Conservation (phyloP, 1,140 invertebrate genomes). For the Drosophila virilis region DNA sequence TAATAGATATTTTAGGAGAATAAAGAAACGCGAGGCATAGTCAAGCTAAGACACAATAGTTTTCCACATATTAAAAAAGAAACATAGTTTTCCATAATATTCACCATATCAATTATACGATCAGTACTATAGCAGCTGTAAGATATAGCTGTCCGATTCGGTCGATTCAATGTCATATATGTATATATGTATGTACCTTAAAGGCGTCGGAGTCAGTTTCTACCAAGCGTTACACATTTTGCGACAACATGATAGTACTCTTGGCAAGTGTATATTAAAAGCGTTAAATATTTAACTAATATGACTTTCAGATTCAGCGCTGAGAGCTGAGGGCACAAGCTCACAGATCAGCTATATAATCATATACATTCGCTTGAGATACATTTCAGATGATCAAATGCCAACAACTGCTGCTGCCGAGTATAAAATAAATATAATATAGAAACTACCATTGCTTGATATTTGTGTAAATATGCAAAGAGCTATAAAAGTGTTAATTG, state of each 20-base stretch:
- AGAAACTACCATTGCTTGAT: constrained; percentile 22
- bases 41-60: too few species aligned
- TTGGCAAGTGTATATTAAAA: not conserved
- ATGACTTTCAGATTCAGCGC: constrained; percentile 23
- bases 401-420: constrained; percentile 16
- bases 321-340: not conserved
- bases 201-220: not conserved
- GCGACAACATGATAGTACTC: not conserved
- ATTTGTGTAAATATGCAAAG: constrained; percentile 10
- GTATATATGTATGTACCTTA: too few species aligned
- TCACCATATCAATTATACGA: too few species aligned
- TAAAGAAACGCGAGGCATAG: too few species aligned
- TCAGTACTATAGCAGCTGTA: too few species aligned
- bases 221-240: not conserved
- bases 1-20: too few species aligned
- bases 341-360: constrained; percentile 18
- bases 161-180: too few species aligned
- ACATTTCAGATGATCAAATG: constrained; percentile 17
- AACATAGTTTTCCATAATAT: too few species aligned
- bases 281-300: constrained; percentile 21
- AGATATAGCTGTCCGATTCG: too few species aligned
- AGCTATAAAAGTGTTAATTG: constrained; percentile 6
- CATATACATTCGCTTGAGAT: constrained; percentile 1
- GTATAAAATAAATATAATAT: constrained; percentile 14
- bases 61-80: too few species aligned